phyloP scores from a whole-genome alignment of 2,888 invertebrate genomes.

The Cosmia trapezina region DNA sequence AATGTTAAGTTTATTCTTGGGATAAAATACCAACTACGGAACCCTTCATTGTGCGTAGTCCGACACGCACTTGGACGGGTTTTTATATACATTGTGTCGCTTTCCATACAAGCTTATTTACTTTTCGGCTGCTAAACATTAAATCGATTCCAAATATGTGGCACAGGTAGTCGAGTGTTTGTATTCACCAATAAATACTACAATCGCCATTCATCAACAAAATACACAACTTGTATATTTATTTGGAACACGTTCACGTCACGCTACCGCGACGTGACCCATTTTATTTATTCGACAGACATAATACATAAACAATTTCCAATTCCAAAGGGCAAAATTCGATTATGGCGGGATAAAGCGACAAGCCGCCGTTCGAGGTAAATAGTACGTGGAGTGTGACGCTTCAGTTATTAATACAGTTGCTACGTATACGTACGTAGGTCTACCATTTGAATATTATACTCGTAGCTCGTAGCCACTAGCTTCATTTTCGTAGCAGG shows the following conservation, averaged over 20 bases:
- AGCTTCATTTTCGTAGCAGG: constrained; percentile 32
- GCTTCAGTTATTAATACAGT: constrained; percentile 43
- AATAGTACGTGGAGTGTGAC: constrained; percentile 52
- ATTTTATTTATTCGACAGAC: constrained; percentile 64
- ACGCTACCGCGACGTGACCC: constrained; percentile 54
- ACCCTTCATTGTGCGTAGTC: no score
- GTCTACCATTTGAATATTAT: constrained; percentile 4
- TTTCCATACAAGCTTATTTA: neutral
- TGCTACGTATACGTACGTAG: constrained; percentile 23
- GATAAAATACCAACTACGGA: no score
- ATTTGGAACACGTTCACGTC: constrained; percentile 59
- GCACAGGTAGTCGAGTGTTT: neutral
- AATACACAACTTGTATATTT: constrained; percentile 52
- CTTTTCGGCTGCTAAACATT: neutral
- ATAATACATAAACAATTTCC: constrained; percentile 71
- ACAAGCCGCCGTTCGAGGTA: constrained; percentile 54
- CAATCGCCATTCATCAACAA: constrained; percentile 39
- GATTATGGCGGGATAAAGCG: constrained; percentile 72
- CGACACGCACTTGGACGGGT: no score
- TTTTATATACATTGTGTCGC: neutral
- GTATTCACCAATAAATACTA: constrained; percentile 22
- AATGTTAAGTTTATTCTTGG: no score
- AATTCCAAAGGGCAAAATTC: constrained; percentile 72
- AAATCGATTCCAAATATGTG: neutral
- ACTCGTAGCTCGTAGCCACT: constrained; percentile 26